Conservation (phyloP, 2,797 vertebrate genomes). For the Tapirus indicus region DNA sequence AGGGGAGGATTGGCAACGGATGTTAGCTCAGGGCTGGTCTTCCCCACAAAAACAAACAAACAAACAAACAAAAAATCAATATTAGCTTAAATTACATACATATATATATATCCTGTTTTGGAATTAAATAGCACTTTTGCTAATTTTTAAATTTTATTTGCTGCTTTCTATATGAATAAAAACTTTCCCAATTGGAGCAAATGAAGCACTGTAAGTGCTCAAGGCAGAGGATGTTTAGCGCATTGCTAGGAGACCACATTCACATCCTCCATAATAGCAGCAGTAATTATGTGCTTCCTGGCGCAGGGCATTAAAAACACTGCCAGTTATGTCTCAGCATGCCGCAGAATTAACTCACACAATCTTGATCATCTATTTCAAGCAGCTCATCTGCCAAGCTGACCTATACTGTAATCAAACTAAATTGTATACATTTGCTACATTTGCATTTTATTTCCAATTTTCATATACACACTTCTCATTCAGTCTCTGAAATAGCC, state of each 20-base stretch:
- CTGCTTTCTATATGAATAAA: constrained; percentile 13
- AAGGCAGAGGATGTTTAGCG: constrained; percentile 38
- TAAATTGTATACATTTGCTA: constrained; percentile 80
- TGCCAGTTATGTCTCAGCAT: constrained; percentile 70
- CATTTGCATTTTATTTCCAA: constrained; percentile 80
- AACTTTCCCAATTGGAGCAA: constrained; percentile 3
- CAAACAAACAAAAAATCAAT: constrained; percentile 8
- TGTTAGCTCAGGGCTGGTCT: too few species aligned
- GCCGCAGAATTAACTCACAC: constrained; percentile 65
- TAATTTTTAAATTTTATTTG: constrained; percentile 21
- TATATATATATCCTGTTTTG: not conserved
- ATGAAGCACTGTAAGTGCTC: constrained; percentile 46
- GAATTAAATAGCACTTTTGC: not conserved
- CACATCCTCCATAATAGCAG: constrained; percentile 37
- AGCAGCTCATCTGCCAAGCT: constrained; percentile 79
- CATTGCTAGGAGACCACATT: constrained; percentile 69
- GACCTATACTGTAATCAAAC: constrained; percentile 82
- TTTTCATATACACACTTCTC: constrained; percentile 69
- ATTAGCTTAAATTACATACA: not conserved
- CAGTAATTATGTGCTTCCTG: constrained; percentile 74
- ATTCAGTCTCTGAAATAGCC: constrained; percentile 72
- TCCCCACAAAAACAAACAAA: too few species aligned
- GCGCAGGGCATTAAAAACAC: constrained; percentile 49
- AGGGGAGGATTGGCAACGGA: too few species aligned
- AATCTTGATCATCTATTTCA: constrained; percentile 78